Percentiles rank a stretch among this genome's conserved stretches.
phyloP scores from a whole-genome alignment of 2,797 vertebrate species.

The Onychomys leucogaster region DNA sequence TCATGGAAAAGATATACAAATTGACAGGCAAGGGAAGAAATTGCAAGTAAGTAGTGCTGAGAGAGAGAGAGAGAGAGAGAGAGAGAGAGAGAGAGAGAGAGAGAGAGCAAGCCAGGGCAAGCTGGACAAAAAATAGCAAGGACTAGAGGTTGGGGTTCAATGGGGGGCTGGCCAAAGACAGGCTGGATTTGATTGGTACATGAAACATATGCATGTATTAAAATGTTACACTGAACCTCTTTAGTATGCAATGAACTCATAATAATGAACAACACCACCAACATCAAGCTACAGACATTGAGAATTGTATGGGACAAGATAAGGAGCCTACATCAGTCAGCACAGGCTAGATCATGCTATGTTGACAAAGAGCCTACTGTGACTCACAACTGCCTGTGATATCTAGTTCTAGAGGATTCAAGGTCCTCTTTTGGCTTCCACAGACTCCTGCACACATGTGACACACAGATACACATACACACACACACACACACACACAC shows the following conservation, averaged over 20 bases:
- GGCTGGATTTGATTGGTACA: background rate
- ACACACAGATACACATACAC: background rate
- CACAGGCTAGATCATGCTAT: background rate
- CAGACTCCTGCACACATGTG: background rate
- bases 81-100: background rate
- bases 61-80: background rate
- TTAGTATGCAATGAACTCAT: background rate
- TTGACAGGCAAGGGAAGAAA: background rate
- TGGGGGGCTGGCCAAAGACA: background rate
- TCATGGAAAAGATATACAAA: background rate
- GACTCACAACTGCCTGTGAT: background rate
- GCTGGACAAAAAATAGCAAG: background rate
- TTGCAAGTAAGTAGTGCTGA: background rate
- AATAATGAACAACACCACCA: background rate
- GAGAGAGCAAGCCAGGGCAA: background rate
- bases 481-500: background rate
- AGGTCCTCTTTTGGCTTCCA: background rate
- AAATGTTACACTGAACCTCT: background rate
- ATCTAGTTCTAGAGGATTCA: background rate
- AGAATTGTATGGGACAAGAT: background rate
- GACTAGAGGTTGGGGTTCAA: background rate
- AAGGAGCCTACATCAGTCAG: background rate
- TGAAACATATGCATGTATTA: background rate
- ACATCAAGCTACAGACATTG: background rate
- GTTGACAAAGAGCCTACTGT: background rate